phyloP scores from a whole-genome alignment of 2,888 invertebrate species.

The Lampropteryx suffumata region DNA sequence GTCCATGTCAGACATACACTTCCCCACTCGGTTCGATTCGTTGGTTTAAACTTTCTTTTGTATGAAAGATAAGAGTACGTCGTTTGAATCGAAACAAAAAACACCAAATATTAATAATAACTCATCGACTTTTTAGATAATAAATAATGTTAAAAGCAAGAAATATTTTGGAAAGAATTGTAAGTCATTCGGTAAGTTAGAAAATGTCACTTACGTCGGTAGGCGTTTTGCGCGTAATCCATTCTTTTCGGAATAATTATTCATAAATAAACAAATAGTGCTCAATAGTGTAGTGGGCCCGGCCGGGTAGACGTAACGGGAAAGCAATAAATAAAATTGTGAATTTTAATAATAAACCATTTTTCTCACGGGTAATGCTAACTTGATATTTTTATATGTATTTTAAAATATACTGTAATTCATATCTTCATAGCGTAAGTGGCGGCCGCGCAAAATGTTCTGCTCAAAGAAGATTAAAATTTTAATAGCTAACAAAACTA shows the following conservation, averaged over 20 bases:
- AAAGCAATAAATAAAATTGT: conserved; percentile 76
- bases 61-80: conserved; percentile 41
- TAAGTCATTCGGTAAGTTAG: conserved; percentile 63
- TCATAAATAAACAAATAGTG: conserved; percentile 69
- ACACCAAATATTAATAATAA: conserved; percentile 79
- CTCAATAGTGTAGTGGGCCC: conserved; percentile 72
- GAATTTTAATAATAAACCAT: conserved; percentile 61
- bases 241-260: conserved; percentile 69
- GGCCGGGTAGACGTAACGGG: conserved; percentile 52
- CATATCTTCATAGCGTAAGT: conserved; percentile 80
- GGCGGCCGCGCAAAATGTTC: conserved; percentile 57
- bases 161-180: conserved; percentile 74
- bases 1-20: conserved; percentile 10
- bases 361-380: conserved; percentile 60
- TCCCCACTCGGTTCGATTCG: conserved; percentile 28
- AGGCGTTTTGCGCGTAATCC: conserved; percentile 68
- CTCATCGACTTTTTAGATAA: conserved; percentile 82
- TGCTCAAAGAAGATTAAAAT: conserved; percentile 33
- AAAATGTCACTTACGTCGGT: conserved; percentile 56
- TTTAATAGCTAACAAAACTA: conserved; percentile 33
- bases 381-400: conserved; percentile 82
- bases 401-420: conserved; percentile 78
- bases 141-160: conserved; percentile 72
- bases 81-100: conserved; percentile 75
- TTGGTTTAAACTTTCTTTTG: conserved; percentile 33